Evolutionary conservation across 2,113 vertebrate genomes (phyloP), one percentile per base, ranked within the genome.

Genomic region (Siphamia tubifer): DNA sequence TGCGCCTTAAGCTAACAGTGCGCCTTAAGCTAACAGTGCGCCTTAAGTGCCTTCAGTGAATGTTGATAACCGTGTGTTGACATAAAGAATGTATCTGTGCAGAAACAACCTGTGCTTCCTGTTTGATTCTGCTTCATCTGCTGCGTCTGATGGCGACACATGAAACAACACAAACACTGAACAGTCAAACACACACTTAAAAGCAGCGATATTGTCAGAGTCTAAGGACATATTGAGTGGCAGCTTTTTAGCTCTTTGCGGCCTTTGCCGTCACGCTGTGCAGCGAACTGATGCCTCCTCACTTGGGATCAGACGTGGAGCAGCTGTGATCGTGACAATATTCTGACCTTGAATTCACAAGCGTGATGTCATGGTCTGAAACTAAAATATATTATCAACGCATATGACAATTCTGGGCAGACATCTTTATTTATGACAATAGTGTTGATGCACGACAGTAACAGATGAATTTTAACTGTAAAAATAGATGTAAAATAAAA

Each of bases 81-180:
- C 54, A 56, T 15, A 57, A 73, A 68, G 56, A 60, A 55, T 51
- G 27, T 63, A 39, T 57, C 38, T 19, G 23, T 5, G 44, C 63
- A 23, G 27, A 78, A 63, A 36, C 45, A 55, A 44, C 53, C 47
- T 49, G 48, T 1, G 15, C 13, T 23, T 71, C 70, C 57, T 38
- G 61, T 77, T 75, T 84, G 76, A 81, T 70, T n/a, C n/a, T n/a
- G n/a, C n/a, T n/a, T n/a, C n/a, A n/a, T 62, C 64, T 49, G 34
- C 27, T 0, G 9, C 2, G 49, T 85, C 83, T 79, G 72, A 82
- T 84, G 54, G 19, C 0, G 25, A 53, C 19, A 73, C 66, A 68
- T 57, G 58, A 80, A 77, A 84, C 56, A 64, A 43, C 62, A 53
- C 48, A 52, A 74, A 68, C 60, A n/a, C n/a, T 71, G 48, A 74